Base-by-base conservation (phyloP, 2,797 vertebrate species). In the Liparis tanakae region DNA sequence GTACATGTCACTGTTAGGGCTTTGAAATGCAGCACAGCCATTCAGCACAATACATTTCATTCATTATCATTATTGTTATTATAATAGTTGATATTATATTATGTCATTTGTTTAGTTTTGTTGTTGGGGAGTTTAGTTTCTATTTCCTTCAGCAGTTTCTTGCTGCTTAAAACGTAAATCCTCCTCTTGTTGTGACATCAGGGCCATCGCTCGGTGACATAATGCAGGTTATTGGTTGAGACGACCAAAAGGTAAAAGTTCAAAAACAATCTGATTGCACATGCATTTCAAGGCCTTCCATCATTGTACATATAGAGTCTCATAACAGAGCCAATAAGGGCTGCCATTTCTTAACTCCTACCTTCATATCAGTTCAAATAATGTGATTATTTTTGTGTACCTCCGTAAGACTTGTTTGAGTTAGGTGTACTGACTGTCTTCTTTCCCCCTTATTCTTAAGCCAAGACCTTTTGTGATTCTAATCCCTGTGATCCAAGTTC, bases 401-500 rank as follows among this genome's bases (percentile, higher is more conserved):
- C 3, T 14, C 4, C 56, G 22, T 8, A 30, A 30, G 25, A 61
- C 2, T 15, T 67, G 2, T 56, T 37, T 48, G 18, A 68, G 0
- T 56, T 25, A 20, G 1, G 6, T 70, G 20, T 43, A 14, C 48
- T 78, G 10, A 84, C 1, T 18, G 20, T 39, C 15, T 39, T 51
- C 0, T 59, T 69, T 20, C 48, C 64, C 59, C 0, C 22, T 72
- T 56, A 5, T 13, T 59, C 37, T 68, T 61, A 41, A 91, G 90
- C 0, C 0, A 5, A 0, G 14, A 0, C 0, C 0, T 15, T 87
- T 57, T 92, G 92, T 78, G 0, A 0, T 0, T 0, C 0, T 0
- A 0, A 17, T 0, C 0, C 75, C 46, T 94, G 93, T 79, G 80
- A 91, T 46, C 0, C 0, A 0, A 0, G 0, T 0, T 65, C 80